A percentile compares a stretch with the other conserved stretches of the same genome.
Conservation (phyloP, 2,888 invertebrate genomes). For the Tricholauxania praeusta region DNA sequence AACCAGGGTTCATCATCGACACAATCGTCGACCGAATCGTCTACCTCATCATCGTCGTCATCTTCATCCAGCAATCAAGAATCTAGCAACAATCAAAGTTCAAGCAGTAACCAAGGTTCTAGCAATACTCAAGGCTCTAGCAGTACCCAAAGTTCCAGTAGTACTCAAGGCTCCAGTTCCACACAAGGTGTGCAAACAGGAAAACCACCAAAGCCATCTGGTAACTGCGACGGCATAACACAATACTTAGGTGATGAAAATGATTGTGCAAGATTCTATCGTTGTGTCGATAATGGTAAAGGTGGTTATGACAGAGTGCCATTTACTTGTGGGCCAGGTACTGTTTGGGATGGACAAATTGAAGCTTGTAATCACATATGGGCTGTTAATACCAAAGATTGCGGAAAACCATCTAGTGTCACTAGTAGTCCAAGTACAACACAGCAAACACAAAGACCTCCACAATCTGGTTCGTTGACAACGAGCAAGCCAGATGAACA, state of each 20-base stretch:
- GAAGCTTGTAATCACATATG: constrained; percentile 69
- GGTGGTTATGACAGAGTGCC: constrained; percentile 69
- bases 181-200: neutral
- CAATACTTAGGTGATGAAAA: constrained; percentile 66
- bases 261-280: constrained; percentile 73
- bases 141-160: constrained; percentile 38
- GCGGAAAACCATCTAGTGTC: constrained; percentile 46
- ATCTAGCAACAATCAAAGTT: constrained; percentile 33
- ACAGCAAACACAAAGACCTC: constrained; percentile 40
- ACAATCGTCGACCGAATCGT: constrained; percentile 40
- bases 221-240: constrained; percentile 56
- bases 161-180: constrained; percentile 37
- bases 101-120: constrained; percentile 27
- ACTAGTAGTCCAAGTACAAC: constrained; percentile 24
- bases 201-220: constrained; percentile 50
- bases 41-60: constrained; percentile 30
- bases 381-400: constrained; percentile 57
- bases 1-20: constrained; percentile 32
- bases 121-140: constrained; percentile 32
- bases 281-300: constrained; percentile 70
- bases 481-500: constrained; percentile 42
- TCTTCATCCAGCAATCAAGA: constrained; percentile 19
- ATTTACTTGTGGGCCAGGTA: constrained; percentile 72
- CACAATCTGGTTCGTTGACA: constrained; percentile 41
- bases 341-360: constrained; percentile 72